phyloP scores from a whole-genome alignment of 2,797 vertebrate species.

The Nasua narica region DNA sequence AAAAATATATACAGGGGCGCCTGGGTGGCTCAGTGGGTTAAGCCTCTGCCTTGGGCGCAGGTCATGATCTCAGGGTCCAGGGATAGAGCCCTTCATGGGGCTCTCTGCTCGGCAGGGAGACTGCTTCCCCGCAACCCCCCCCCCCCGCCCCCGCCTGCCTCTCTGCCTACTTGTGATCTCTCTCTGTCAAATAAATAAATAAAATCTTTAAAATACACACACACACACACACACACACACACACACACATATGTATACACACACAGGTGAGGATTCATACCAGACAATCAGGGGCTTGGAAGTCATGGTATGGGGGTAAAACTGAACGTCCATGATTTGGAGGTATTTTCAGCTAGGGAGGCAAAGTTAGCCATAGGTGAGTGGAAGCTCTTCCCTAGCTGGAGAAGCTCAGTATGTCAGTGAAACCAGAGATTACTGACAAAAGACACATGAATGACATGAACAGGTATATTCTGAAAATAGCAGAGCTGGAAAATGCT shows the following conservation, averaged over 20 bases:
- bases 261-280: slow-evolving; percentile 28
- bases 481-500: slow-evolving; percentile 44
- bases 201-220: too few species aligned
- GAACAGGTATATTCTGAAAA: slow-evolving; percentile 54
- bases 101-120: too few species aligned
- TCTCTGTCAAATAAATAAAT: too few species aligned
- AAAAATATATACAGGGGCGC: not conserved
- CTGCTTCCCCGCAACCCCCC: too few species aligned
- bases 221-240: not conserved
- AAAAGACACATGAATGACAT: slow-evolving; percentile 64
- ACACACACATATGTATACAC: not conserved
- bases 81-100: too few species aligned
- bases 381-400: slow-evolving; percentile 25
- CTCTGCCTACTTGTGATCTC: too few species aligned
- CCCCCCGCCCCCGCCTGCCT: too few species aligned
- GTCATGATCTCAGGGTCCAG: too few species aligned
- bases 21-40: too few species aligned
- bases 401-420: slow-evolving; percentile 59
- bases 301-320: slow-evolving; percentile 40
- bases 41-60: too few species aligned
- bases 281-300: slow-evolving; percentile 59
- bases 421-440: slow-evolving; percentile 57
- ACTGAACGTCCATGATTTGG: not conserved
- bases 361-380: not conserved
- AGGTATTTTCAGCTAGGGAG: not conserved